Conservation (phyloP, 2,797 vertebrate genomes). For the Myotis pilosus region DNA sequence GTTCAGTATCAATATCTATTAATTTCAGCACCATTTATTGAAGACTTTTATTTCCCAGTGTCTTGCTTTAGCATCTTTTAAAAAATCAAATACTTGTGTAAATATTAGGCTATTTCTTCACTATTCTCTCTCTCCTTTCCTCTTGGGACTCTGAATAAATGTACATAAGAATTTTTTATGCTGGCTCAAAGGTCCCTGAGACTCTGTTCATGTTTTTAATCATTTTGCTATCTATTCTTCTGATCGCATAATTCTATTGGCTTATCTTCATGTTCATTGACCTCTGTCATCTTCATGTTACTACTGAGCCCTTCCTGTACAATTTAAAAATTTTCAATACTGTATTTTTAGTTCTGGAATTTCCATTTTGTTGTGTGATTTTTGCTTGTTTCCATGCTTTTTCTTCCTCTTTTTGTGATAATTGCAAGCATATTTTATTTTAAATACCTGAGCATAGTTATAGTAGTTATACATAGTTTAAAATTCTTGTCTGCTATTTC, state of each 20-base stretch:
- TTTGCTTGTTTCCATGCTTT: background rate
- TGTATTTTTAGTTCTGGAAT: background rate
- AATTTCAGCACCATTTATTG: background rate
- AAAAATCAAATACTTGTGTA: background rate
- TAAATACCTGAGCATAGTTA: background rate
- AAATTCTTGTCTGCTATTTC: background rate
- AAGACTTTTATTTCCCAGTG: background rate
- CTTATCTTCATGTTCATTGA: background rate
- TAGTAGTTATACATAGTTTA: background rate
- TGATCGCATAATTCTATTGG: background rate
- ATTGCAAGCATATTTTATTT: constrained; percentile 4
- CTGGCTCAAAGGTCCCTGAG: background rate
- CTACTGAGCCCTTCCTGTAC: background rate
- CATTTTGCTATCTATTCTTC: constrained; percentile 16
- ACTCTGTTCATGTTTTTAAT: background rate
- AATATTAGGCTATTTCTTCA: background rate
- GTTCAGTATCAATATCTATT: background rate
- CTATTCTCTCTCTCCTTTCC: background rate
- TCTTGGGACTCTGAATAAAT: background rate
- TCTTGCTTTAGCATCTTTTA: background rate
- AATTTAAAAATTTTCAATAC: background rate
- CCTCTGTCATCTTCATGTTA: background rate
- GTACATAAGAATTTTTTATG: background rate
- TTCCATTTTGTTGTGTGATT: background rate
- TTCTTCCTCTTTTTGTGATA: background rate